A percentile compares a stretch with the other conserved stretches of the same genome.
phyloP scores from a whole-genome alignment of 1,140 invertebrate species.

The Cydia strobilella region DNA sequence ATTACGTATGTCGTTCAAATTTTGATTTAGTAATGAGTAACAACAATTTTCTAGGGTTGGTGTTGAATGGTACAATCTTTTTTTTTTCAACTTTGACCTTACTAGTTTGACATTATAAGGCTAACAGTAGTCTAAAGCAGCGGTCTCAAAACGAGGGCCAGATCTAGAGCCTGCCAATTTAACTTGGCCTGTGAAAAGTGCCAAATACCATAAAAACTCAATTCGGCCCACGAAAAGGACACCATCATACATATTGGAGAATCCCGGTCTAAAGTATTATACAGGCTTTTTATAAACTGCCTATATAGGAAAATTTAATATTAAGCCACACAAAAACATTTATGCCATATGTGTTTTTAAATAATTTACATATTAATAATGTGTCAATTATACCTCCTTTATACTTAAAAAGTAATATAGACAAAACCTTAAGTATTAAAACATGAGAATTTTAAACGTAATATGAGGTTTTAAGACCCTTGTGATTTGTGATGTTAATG shows the following conservation, averaged over 20 bases:
- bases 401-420: background rate
- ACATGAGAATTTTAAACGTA: background rate
- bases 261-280: too few species aligned
- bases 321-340: background rate
- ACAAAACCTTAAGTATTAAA: background rate
- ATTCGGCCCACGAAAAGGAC: too few species aligned
- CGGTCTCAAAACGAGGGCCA: too few species aligned
- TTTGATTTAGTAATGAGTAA: background rate
- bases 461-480: background rate
- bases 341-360: background rate
- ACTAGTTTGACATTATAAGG: background rate
- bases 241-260: too few species aligned
- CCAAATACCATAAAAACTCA: too few species aligned
- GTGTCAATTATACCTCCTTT: background rate
- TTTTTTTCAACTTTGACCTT: background rate
- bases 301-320: background rate
- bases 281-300: too few species aligned
- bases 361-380: background rate
- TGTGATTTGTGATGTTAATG: constrained; percentile 6
- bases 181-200: too few species aligned
- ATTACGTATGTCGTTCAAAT: too few species aligned
- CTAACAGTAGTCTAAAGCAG: background rate
- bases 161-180: too few species aligned
- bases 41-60: background rate
- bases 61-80: background rate